Percentiles rank a stretch among this genome's conserved stretches.
Conservation (phyloP, 2,113 vertebrate species). For the Psephotus haematonotus region DNA sequence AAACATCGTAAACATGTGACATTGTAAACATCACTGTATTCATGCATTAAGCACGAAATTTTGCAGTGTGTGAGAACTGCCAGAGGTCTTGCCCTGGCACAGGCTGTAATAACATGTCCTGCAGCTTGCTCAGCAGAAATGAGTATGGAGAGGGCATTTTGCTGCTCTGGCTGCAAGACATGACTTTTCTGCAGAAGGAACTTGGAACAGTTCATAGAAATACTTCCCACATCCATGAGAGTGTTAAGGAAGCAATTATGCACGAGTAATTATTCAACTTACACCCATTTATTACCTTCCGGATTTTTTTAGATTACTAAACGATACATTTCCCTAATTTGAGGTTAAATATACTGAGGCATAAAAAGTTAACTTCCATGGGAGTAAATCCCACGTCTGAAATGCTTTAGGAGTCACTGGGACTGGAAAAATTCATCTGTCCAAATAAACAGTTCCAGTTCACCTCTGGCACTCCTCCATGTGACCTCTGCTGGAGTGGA, state of each 20-base stretch:
- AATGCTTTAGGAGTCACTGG: not conserved
- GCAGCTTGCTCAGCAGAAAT: not conserved
- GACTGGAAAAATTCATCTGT: not conserved
- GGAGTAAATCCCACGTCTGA: not conserved
- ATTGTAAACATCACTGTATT: not conserved
- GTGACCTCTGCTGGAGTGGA: not conserved
- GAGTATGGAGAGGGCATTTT: not conserved
- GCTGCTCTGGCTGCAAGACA: not conserved
- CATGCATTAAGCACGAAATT: fast-evolving
- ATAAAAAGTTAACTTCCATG: not conserved
- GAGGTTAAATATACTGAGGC: not conserved
- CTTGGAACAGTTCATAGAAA: not conserved
- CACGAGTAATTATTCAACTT: not conserved
- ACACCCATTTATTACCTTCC: not conserved
- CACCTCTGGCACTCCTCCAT: not conserved
- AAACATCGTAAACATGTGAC: not conserved
- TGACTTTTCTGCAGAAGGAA: not conserved
- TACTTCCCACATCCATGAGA: not conserved
- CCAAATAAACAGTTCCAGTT: not conserved
- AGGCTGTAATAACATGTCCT: not conserved
- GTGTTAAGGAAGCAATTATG: not conserved
- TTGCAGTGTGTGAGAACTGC: not conserved
- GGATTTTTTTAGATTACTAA: not conserved
- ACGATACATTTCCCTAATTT: not conserved
- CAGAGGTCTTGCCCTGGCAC: fast-evolving